Percentiles rank a stretch among this genome's conserved stretches.
These are phyloP conservation scores for Glareola pratincola DNA, from an alignment of 2,113 vertebrate species.

Conservation along the genomic window DNA sequence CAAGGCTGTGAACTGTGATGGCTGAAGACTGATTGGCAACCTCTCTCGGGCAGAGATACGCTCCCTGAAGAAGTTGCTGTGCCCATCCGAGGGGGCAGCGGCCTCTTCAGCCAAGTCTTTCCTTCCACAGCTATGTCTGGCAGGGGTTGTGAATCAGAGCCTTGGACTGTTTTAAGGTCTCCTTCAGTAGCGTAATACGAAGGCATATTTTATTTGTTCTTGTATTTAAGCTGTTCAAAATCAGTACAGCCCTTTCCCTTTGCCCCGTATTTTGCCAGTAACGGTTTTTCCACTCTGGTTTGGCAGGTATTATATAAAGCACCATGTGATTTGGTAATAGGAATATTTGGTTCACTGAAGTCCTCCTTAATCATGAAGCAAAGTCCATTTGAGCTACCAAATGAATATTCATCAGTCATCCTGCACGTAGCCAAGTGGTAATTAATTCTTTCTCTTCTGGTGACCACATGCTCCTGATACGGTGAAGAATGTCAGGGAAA, in stretches of 20 bases:
- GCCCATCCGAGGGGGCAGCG: neutral
- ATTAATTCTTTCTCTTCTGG: conserved; percentile 20
- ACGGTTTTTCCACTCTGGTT: neutral
- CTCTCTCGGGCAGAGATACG: neutral
- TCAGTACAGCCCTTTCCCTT: neutral
- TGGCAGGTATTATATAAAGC: neutral
- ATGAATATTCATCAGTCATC: conserved; percentile 29
- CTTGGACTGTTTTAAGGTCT: neutral
- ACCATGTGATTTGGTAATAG: neutral
- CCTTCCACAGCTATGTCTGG: neutral
- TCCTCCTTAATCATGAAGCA: neutral
- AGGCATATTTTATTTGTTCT: neutral
- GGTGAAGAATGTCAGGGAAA: neutral
- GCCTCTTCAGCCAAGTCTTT: neutral
- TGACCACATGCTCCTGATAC: neutral
- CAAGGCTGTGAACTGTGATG: neutral
- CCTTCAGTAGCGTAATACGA: neutral
- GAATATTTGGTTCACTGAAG: conserved; percentile 26
- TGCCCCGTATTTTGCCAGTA: neutral
- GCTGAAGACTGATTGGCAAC: neutral
- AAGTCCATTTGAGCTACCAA: neutral
- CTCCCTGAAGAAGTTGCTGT: neutral
- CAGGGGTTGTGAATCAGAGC: neutral
- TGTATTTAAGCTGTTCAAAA: neutral
- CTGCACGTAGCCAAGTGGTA: neutral